Evolutionary conservation across 2,797 vertebrate species (phyloP), one percentile per base, ranked within the genome.

Genomic region (Manis crassicaudata): DNA sequence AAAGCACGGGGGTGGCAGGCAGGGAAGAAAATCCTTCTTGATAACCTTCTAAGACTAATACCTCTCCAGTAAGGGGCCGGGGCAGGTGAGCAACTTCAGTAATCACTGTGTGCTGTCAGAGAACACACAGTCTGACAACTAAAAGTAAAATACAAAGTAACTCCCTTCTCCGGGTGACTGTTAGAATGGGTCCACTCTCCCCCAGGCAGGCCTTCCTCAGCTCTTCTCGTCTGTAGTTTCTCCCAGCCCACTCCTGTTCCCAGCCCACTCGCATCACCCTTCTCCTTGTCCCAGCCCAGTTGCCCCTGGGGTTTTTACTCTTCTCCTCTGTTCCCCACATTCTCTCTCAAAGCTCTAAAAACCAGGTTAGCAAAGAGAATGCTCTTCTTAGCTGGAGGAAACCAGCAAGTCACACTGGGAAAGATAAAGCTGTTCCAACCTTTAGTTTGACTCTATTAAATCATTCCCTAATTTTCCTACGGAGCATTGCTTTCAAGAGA

Each of bases 401-500:
- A 67, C 6, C 23, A 50, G 70, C 21, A 17, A 80, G 37, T 21
- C 29, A 10, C 0, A 0, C 0, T 25, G 37, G 72, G 81, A 50
- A 50, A 94, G 89, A 14, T 2, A 13, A 54, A 63, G 20, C 7
- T n/a, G 29, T 56, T 46, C 12, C 43, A 43, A 27, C 8, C 46
- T 87, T 84, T 35, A 6, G 27, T 87, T 40, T 63, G n/a, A 11
- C 85, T 70, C 0, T 70, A 17, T 50, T 70, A 32, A n/a, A 32
- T 40, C 25, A 67, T 62, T 29, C 5, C 43, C 70, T 50, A 4
- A 4, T 29, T 86, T 90, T 92, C 58, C 62, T 27, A 21, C 2
- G 5, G 25, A 85, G 11, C 73, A 27, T 65, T 80, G 70, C 58
- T 92, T 80, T 72, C 70, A 58, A 90, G 67, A 76, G 13, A 46